A percentile compares a stretch with the other conserved stretches of the same genome.
phyloP scores from a whole-genome alignment of 2,113 vertebrate genomes.

The cat (Felis catus) region F.catus_Fca126_mat1.0 CM031415.1:16561501-16562000 shows the following conservation, averaged over 20 bases:
- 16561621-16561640: not conserved
- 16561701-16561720: slow-evolving; percentile 17
- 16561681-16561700: not conserved
- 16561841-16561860: slow-evolving; percentile 16
- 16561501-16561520: not conserved
- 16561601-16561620: not conserved
- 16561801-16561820: slow-evolving; percentile 41
- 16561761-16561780: not conserved
- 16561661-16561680: not conserved
- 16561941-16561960: not conserved
- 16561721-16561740: not conserved
- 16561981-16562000: not conserved
- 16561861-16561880: slow-evolving; percentile 37
- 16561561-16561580: not conserved
- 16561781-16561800: not conserved
- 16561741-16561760: slow-evolving; percentile 41
- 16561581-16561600: not conserved
- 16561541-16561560: not conserved
- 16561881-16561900: not conserved
- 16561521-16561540: not conserved
- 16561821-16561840: slow-evolving; percentile 44
- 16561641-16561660: not conserved
- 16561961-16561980: not conserved
- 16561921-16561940: not conserved
- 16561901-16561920: slow-evolving; percentile 1